Base-by-base conservation (phyloP, 2,888 invertebrate species). In the Eupithecia dodoneata region DNA sequence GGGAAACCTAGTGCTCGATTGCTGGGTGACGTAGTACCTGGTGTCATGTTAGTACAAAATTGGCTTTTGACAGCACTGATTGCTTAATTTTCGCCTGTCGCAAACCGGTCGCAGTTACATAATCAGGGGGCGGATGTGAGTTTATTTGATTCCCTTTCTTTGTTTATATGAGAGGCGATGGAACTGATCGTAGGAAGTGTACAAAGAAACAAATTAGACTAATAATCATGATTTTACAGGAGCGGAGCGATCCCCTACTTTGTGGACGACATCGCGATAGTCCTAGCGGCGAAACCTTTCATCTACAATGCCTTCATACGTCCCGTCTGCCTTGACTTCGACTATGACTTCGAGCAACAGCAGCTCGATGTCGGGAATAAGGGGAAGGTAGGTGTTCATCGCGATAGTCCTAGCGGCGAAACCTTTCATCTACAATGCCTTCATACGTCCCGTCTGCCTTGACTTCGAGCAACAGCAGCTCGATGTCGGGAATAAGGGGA, bases 271-370 rank as follows among this genome's bases (percentile, higher is more conserved):
- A 76, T 80, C 15, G 76, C 79, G 1, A 66, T 78, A 9, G 71
- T 80, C 6, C 47, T 76, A 18, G 74, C 71, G 1, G 42, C 49
- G 4, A 47, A 44, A 2, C 42, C 73, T 10, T 76, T 77, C 42
- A 47, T 47, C 13, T 77, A 55, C 73, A 76, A 74, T 4, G 12
- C 70, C 6, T 74, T 67, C 65, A 70, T 79, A 0, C 75, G 76
- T 0, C 79, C 79, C 0, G 76, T 76, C 4, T 80, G 79, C 41
- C 52, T 80, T 12, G 77, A 77, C 74, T 80, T 80, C 13, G 79
- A 80, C 10, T 71, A 66, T 13, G 49, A 67, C 13, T 78, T 80
- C 9, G 79, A 80, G 13, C 44, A 65, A 13, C 41, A 72, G 18
- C 79, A 80, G 12, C 41, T 80, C 3, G 6, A n/a, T 1, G 10